Percentiles rank a stretch among this genome's conserved stretches.
phyloP scores from a whole-genome alignment of 2,888 invertebrate species.

The Elysia crispata region DNA sequence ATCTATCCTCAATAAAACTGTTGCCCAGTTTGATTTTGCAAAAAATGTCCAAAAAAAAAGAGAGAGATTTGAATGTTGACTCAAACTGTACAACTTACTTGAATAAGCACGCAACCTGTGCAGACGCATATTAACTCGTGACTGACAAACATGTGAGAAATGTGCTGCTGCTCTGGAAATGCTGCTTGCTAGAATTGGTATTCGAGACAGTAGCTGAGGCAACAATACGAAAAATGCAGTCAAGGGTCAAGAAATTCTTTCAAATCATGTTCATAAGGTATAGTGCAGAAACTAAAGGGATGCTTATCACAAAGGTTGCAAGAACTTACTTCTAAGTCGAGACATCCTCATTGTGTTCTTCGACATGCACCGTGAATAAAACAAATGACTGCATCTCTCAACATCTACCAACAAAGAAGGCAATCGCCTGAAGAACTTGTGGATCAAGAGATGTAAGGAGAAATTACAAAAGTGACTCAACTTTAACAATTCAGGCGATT shows the following conservation, averaged over 20 bases:
- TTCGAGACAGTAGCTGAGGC: slow-evolving; percentile 35
- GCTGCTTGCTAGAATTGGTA: slow-evolving; percentile 31
- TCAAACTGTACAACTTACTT: slow-evolving; percentile 36
- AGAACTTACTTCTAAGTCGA: slow-evolving; percentile 44
- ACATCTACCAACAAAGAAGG: slow-evolving; percentile 10
- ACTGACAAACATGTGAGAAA: slow-evolving; percentile 44
- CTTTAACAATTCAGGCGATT: too few species aligned
- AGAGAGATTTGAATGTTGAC: background rate
- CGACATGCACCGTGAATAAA: slow-evolving; percentile 45
- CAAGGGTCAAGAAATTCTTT: too few species aligned
- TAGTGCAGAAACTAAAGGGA: background rate
- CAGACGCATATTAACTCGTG: slow-evolving; percentile 44
- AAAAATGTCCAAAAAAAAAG: background rate
- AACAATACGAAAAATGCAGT: too few species aligned
- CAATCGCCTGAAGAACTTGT: slow-evolving; percentile 43
- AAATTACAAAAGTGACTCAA: too few species aligned
- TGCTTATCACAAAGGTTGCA: background rate
- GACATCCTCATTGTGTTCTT: slow-evolving; percentile 41
- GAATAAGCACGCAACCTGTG: slow-evolving; percentile 29
- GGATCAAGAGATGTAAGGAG: too few species aligned
- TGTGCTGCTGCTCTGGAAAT: slow-evolving; percentile 12
- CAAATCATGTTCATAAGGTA: too few species aligned
- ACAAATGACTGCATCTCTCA: slow-evolving; percentile 30
- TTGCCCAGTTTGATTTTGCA: background rate
- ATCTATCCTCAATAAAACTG: background rate